A percentile compares a stretch with the other conserved stretches of the same genome.
Conservation (phyloP, 2,113 vertebrate genomes). For the Etheostoma cragini region DNA sequence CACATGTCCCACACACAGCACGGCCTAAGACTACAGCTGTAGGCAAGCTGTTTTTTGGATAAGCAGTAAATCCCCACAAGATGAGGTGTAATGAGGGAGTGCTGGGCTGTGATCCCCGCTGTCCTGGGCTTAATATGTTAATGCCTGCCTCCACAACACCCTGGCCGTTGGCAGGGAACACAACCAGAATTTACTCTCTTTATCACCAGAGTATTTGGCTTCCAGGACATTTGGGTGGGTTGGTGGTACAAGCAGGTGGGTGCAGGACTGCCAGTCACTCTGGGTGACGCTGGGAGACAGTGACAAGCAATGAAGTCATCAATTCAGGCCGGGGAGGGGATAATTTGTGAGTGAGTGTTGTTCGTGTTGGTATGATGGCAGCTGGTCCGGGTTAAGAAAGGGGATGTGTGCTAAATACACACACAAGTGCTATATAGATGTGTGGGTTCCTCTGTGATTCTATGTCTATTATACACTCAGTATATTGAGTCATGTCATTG, state of each 20-base stretch:
- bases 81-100: conserved; percentile 61
- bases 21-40: conserved; percentile 6
- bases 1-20: not conserved
- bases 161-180: conserved; percentile 28
- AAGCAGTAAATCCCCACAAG: conserved; percentile 50
- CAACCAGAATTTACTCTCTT: conserved; percentile 73
- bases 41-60: conserved; percentile 34
- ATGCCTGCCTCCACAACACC: conserved; percentile 51
- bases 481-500: conserved; percentile 24
- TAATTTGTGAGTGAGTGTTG: conserved; percentile 7
- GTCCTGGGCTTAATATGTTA: conserved; percentile 60
- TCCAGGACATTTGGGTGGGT: conserved; percentile 77
- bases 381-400: conserved; percentile 4
- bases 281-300: conserved; percentile 77
- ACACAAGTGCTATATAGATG: conserved; percentile 24
- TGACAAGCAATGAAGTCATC: conserved; percentile 72
- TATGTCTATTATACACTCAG: conserved; percentile 40
- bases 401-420: conserved; percentile 1
- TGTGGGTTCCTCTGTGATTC: conserved; percentile 20
- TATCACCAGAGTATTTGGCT: conserved; percentile 80
- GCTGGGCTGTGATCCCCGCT: conserved; percentile 45
- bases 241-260: conserved; percentile 69
- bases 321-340: conserved; percentile 44
- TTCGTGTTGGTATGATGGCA: conserved; percentile 56
- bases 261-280: conserved; percentile 81